Base-by-base conservation (phyloP, 2,888 invertebrate genomes). In the Sphaerophoria rueppellii region DNA sequence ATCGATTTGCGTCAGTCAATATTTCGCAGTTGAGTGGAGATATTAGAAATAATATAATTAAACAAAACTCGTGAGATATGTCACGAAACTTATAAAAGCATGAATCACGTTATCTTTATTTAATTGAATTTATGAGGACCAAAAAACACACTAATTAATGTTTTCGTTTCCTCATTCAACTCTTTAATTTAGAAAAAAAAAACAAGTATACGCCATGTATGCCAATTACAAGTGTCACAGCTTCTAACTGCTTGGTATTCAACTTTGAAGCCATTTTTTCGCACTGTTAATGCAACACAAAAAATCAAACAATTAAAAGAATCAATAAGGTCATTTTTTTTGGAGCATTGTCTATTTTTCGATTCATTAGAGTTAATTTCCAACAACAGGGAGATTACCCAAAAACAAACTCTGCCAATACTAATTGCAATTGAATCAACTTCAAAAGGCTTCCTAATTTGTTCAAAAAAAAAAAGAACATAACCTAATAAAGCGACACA, bases 351-450 rank as follows among this genome's bases (percentile, higher is more conserved):
- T 40, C 4, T 63, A 63, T 16, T 63, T 63, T 63, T 16, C 16
- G 50, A 63, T 35, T 63, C 63, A 46, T 50, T 63, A 63, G 32
- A 60, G 63, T 16, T 34, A 35, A 48, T 63, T 46, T 48, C 48
- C 48, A 11, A 63, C 6, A 63, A 4, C 34, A 46, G 12, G 11
- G 6, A 24, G 43, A 60, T 60, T 40, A 43, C 24, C 5, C 32
- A 34, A 63, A 63, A 46, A 34, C 61, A 48, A 63, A 61, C 46
- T 46, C 32, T 48, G 61, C 48, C 48, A 14, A 32, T 34, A 48
- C 63, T 48, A 63, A 48, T 63, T 34, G 11, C 48, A 63, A 63
- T 48, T 34, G 46, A 48, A 11, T 48, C 48, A 48, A 48, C 11
- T 34, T 34, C 34, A 63, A 48, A 63, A 48, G 5, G 7, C 46